Conservation (phyloP, 2,797 vertebrate genomes). For the Orientallactaga sibirica region DNA sequence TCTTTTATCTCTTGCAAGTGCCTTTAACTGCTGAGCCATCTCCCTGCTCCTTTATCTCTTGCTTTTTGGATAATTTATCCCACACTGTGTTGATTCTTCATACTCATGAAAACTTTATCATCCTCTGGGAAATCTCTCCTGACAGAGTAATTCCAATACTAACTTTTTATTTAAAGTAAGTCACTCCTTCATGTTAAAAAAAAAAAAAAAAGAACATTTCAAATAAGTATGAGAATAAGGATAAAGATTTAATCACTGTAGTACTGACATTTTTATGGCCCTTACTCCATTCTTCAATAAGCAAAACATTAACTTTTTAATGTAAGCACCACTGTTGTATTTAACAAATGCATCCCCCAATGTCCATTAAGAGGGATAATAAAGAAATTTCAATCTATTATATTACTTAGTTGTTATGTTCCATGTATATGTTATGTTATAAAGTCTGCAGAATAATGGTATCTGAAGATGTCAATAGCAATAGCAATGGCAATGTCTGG, state of each 20-base stretch:
- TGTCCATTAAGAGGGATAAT: constrained; percentile 1
- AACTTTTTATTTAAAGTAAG: constrained; percentile 7
- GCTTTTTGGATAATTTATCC: too few relatives aligned
- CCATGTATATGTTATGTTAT: not conserved
- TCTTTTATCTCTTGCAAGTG: too few relatives aligned
- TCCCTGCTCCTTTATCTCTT: too few relatives aligned
- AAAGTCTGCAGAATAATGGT: not conserved
- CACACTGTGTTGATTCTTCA: too few relatives aligned
- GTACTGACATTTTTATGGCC: not conserved
- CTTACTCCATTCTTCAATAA: not conserved
- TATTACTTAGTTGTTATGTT: not conserved
- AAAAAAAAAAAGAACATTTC: not conserved
- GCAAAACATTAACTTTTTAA: not conserved
- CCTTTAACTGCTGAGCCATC: too few relatives aligned
- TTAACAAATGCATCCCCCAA: not conserved
- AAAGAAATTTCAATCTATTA: not conserved
- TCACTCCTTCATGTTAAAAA: not conserved
- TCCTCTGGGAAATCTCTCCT: too few relatives aligned
- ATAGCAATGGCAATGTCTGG: too few relatives aligned
- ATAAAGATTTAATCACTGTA: not conserved
- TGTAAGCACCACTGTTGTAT: too few relatives aligned
- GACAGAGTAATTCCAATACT: not conserved
- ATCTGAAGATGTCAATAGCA: not conserved
- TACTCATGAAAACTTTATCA: too few relatives aligned
- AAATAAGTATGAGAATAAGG: not conserved